Base-by-base conservation (phyloP, 2,888 invertebrate species). In the Cheilosia pagana region DNA sequence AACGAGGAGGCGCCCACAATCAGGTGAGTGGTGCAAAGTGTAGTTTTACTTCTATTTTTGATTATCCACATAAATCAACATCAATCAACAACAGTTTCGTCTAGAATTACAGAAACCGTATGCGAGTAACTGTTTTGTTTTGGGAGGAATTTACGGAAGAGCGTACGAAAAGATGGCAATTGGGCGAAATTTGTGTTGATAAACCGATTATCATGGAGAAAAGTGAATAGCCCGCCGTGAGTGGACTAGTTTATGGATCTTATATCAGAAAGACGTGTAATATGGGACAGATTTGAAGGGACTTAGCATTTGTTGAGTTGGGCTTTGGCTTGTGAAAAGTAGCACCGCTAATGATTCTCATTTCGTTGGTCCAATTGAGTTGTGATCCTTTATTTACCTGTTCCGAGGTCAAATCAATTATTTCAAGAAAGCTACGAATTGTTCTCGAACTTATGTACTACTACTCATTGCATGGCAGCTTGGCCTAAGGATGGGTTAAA, bases 1-100 rank as follows among this genome's bases (percentile, higher is more conserved):
- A 39, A 52, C 28, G 57, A 65, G 25, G 19, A 77, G 68, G 68
- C 41, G 62, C 50, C 39, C 59, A 31, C 63, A 65, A 65, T 68
- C 83, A 83, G 83, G 83, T 83, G 70, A 83, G 83, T 82, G 50
- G 25, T 65, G 28, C 50, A 57, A 75, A 65, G 65, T 75, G 50
- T 65, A 55, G n/a, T 23, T 57, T 39, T 4, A 19, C 21, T 41
- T 23, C 23, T 35, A 12, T 53, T 48, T 53, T 62, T 48, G 8
- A 16, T 62, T 53, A 25, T 5, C 23, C n/a, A 14, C n/a, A 50
- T 10, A 43, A 31, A 50, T 12, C 25, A 41, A 50, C 41, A 75
- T 59, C 75, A 75, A 50, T 12, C 25, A 41, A 50, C 41, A 75
- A 75, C 75, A 75, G 75, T 75, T 75, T 65, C 19, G 57, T 25